Base-by-base conservation (phyloP, 1,140 invertebrate genomes). In the Drosophila pseudoobscura region DNA sequence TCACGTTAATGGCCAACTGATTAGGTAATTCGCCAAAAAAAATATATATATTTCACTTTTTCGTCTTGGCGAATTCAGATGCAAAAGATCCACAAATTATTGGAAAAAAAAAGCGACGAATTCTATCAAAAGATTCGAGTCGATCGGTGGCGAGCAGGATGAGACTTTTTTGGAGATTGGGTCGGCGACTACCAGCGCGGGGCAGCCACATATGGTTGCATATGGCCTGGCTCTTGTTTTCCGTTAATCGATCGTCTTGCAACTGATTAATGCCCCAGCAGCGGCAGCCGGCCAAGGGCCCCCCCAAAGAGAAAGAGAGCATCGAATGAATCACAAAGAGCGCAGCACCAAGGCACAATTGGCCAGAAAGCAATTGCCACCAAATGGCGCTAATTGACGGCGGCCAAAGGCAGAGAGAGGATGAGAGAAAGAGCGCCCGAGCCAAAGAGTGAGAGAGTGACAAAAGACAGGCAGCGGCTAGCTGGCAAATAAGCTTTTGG, bases 221-320 rank as follows among this genome's bases (percentile, higher is more conserved):
- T 26, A 57, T 64, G 66, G 71, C 59, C 56, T 52, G 53, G 47
- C 73, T 77, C 71, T 83, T 89, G 83, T 76, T 90, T 75, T 65
- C 80, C 78, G 75, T 73, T 85, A 88, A 91, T 91, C 90, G 90
- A 91, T 90, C 90, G 80, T 83, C 78, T 87, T 85, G 83, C 90
- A 88, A 91, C 90, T 91, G 90, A 91, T 91, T 88, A 89, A 85
- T 78, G 71, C 71, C 22, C 22, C 60, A 22, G 43, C 17, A 43
- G 59, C 46, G 59, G 63, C 63, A 55, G 51, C 63, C 63, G 60
- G 41, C 76, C 60, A 80, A 83, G 70, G 80, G 78, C 55, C 46
- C 44, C 7, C 45, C 51, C 35, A 44, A 53, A 61, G 59, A 60
- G 50, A 44, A 15, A 49, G 51, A 53, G 55, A 53, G 9, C 39